phyloP scores from a whole-genome alignment of 2,113 vertebrate genomes.

The Oenanthe oenanthe region DNA sequence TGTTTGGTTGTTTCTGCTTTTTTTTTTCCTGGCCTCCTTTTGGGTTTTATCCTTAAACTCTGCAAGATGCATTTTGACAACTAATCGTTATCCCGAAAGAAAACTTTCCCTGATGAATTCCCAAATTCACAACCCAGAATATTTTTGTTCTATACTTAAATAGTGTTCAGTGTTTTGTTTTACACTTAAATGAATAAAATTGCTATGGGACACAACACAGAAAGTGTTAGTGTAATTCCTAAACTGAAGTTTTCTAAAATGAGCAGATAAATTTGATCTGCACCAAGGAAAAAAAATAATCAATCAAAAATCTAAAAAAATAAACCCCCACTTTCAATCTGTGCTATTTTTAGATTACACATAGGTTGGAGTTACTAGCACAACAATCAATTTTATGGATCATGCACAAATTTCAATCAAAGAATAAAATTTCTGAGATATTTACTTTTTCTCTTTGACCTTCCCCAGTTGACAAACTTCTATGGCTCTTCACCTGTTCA shows the following conservation, averaged over 20 bases:
- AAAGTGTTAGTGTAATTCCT: not conserved
- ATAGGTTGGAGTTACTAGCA: not conserved
- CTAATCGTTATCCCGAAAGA: not conserved
- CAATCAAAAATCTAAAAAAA: not conserved
- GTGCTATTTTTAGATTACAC: not conserved
- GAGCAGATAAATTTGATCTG: not conserved
- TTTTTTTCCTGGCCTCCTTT: not conserved
- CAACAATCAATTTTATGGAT: not conserved
- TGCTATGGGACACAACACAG: not conserved
- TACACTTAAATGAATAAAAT: not conserved
- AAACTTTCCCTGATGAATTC: not conserved
- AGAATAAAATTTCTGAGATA: not conserved
- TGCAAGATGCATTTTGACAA: not conserved
- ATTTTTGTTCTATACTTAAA: not conserved
- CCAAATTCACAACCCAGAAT: not conserved
- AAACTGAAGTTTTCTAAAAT: not conserved
- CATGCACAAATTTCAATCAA: not conserved
- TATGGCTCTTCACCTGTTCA: not conserved
- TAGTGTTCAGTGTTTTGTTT: not conserved
- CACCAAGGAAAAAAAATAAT: not conserved
- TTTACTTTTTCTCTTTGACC: not conserved
- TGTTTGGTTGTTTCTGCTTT: not conserved
- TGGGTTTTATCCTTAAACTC: constrained; percentile 3
- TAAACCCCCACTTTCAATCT: rapidly evolving
- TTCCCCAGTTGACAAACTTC: not conserved